These are phyloP conservation scores for Gonatopus flavifemur DNA, from an alignment of 1,140 invertebrate species.

Conservation along the genomic window DNA sequence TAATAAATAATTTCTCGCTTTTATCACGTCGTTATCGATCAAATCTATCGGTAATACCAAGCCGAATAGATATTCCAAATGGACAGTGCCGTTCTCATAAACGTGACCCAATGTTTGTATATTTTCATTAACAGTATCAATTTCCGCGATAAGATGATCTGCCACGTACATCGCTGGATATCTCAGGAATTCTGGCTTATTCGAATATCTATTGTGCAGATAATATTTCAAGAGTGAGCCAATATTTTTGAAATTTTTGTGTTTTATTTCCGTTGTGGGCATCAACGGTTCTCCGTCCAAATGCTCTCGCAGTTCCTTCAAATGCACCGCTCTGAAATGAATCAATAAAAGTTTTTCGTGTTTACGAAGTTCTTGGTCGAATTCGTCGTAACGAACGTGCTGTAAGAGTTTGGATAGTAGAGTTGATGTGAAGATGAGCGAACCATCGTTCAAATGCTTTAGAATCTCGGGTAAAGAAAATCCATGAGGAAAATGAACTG, in stretches of 20 bases:
- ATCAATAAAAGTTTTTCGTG: constrained; percentile 22
- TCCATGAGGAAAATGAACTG: constrained; percentile 15
- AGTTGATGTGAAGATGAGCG: constrained; percentile 16
- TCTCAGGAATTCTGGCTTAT: not conserved
- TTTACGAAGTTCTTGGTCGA: constrained; percentile 20
- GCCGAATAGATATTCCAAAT: constrained; percentile 31
- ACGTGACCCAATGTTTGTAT: constrained; percentile 29
- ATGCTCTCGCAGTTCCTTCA: not conserved
- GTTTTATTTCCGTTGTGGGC: not conserved
- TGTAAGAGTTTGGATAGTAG: constrained; percentile 22
- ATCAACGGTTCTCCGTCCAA: not conserved
- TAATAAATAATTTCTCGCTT: constrained; percentile 26
- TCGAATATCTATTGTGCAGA: not conserved
- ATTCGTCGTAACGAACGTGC: constrained; percentile 25
- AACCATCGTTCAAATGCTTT: constrained; percentile 6
- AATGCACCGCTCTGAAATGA: not conserved
- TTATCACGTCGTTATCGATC: constrained; percentile 23
- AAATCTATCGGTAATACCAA: constrained; percentile 28
- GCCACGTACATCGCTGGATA: constrained; percentile 6
- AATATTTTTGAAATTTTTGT: constrained; percentile 6
- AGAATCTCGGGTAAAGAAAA: constrained; percentile 21
- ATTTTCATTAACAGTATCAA: constrained; percentile 28
- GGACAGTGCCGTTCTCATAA: constrained; percentile 28
- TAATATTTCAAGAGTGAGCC: constrained; percentile 21
- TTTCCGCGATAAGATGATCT: constrained; percentile 17